A percentile compares a stretch with the other conserved stretches of the same genome.
Conservation (phyloP, 2,113 vertebrate genomes). For the Heterocephalus glaber region DNA sequence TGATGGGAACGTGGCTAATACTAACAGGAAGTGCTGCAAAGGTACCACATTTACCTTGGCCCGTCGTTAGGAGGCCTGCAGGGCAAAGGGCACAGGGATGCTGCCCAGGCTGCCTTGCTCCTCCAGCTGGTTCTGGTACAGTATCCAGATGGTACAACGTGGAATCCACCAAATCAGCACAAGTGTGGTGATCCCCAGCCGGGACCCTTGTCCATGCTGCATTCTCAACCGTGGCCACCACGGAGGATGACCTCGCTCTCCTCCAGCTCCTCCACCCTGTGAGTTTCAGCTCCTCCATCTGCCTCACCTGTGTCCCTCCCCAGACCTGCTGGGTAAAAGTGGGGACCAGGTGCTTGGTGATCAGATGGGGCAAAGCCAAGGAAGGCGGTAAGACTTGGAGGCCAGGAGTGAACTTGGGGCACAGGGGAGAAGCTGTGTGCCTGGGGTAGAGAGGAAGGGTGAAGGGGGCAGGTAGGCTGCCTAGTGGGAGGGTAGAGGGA, state of each 20-base stretch:
- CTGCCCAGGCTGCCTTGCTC: background rate
- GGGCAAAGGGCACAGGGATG: background rate
- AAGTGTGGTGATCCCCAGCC: background rate
- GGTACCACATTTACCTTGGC: background rate
- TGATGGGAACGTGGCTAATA: background rate
- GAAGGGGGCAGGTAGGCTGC: background rate
- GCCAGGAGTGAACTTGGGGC: background rate
- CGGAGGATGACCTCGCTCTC: constrained; percentile 52
- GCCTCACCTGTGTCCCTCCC: constrained; percentile 54
- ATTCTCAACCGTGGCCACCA: accelerated
- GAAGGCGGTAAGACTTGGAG: background rate
- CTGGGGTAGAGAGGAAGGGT: background rate
- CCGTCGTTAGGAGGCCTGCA: background rate
- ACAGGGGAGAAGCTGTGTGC: background rate
- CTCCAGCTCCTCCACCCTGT: constrained; percentile 27
- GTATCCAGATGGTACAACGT: constrained; percentile 38
- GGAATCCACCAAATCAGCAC: accelerated
- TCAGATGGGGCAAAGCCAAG: background rate
- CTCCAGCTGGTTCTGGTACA: background rate
- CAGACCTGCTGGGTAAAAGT: background rate
- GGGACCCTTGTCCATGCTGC: background rate
- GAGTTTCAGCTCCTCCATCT: background rate
- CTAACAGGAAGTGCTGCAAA: background rate
- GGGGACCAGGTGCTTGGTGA: constrained; percentile 66
- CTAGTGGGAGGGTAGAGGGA: background rate